A percentile compares a stretch with the other conserved stretches of the same genome.
These are phyloP conservation scores for Lepidochitona cinerea DNA, from an alignment of 2,888 invertebrate genomes.

Conservation along the genomic window DNA sequence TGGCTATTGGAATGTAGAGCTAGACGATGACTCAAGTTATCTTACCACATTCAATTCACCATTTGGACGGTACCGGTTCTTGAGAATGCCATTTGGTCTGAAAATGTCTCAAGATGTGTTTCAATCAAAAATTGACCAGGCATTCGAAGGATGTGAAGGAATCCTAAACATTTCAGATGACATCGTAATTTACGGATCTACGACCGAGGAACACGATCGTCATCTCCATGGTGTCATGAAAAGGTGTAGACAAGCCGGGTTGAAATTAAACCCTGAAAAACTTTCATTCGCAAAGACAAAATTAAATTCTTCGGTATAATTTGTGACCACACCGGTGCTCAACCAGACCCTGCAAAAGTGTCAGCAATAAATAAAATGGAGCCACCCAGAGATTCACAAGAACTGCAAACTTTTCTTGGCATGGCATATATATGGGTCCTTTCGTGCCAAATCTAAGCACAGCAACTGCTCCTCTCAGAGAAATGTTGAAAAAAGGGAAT, in stretches of 20 bases:
- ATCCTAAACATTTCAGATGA: conserved; percentile 8
- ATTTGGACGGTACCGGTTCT: not conserved
- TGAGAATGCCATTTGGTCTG: not conserved
- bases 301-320: conserved; percentile 27
- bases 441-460: too few relatives aligned
- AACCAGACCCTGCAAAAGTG: conserved; percentile 27
- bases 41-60: conserved; percentile 21
- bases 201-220: not conserved
- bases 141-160: conserved; percentile 13
- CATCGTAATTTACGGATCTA: conserved; percentile 5
- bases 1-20: conserved; percentile 27
- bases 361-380: conserved; percentile 18
- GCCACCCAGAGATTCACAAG: conserved; percentile 15
- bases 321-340: conserved; percentile 19
- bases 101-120: conserved; percentile 11
- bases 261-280: conserved; percentile 13
- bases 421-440: too few relatives aligned
- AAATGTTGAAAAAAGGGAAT: conserved; percentile 15
- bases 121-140: conserved; percentile 13
- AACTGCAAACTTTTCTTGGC: conserved; percentile 27
- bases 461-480: conserved; percentile 19
- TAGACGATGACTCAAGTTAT: conserved; percentile 4
- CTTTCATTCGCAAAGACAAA: conserved; percentile 1
- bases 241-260: not conserved
- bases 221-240: conserved; percentile 11